Evolutionary conservation across 2,888 invertebrate genomes (phyloP), one percentile per base, ranked within the genome.

Genomic region (Chouioia cunea): DNA sequence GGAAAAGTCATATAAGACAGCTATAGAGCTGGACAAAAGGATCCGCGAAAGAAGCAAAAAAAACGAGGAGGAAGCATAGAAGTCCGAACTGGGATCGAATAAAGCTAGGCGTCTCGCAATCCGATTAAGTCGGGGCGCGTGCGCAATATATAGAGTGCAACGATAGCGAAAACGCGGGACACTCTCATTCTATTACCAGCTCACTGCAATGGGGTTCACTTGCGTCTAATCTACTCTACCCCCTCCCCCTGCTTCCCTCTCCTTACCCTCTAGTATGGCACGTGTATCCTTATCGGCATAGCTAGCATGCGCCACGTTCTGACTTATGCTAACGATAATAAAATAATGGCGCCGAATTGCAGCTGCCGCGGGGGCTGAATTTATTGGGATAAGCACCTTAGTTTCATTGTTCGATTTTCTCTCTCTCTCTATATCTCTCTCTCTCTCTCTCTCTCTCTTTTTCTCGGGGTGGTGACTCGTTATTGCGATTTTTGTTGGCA

Each of bases 221-320:
- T 50, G 48, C 56, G 27, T 65, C 53, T 68, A 70, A 64, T 70
- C 70, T 70, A 60, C 57, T 58, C 46, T 12, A 54, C 27, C 27
- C 27, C 6, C 27, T 62, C 16, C 46, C 18, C 62, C 6, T 14
- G 54, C 54, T 22, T 2, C 44, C 65, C 58, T n/a, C n/a, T 18
- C 52, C n/a, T 18, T 52, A 18, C 16, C 47, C 20, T 36, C 68
- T 27, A n/a, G 52, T 4, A 36, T 22, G 76, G 72, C 77, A 75
- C 77, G 77, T 77, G 77, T 67, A 59, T 76, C 77, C 76, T 79
- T 79, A 79, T 79, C 78, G 76, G 68, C 65, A 75, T 65, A 73
- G 20, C 12, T 15, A 16, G 18, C 56, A 58, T 58, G 59, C 56
- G 23, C 43, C 16, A 48, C 22, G 27, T 23, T 52, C 69, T 59